Base-by-base conservation (phyloP, 1,140 invertebrate genomes). In the Aphidius gifuensis region DNA sequence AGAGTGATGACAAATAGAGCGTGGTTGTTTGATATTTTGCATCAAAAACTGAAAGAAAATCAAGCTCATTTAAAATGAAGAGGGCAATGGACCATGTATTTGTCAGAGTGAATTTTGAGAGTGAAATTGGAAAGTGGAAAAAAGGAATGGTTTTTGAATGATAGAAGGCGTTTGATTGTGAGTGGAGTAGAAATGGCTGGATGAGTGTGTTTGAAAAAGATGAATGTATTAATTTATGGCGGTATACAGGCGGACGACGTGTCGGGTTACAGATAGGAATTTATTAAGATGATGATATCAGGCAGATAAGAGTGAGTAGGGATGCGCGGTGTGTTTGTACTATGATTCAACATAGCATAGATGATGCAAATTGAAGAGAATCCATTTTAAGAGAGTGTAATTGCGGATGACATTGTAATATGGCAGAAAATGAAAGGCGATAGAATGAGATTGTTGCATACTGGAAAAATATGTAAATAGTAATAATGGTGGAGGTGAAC, bases 1-100 rank as follows among this genome's bases (percentile, higher is more conserved):
- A 71, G 69, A 49, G 47, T 66, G 46, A 47, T 67, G 9, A 58
- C 62, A 47, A 53, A 3, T 2, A 56, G 68, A 32, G 60, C 53
- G 6, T 57, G 46, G 11, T 64, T 62, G 60, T 42, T 71, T 6
- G 58, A 38, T 21, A 50, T 8, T 4, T 60, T 9, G 38, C 5
- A 56, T 6, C n/a, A 53, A 5, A 40, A 54, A 38, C 3, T 68
- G 5, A 54, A 56, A 4, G 56, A 59, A n/a, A 64, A 9, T 3
- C 61, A 63, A 32, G 51, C 55, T 56, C 58, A 54, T 1, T 65
- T 63, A 40, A 65, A 59, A 21, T 42, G 1, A 60, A 49, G 38
- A 42, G 47, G 6, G 48, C 57, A 38, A 58, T 43, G 42, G 57
- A 67, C 2, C 56, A 67, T 1, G 56, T 67, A 40, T 60, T 64